phyloP scores from a whole-genome alignment of 2,888 invertebrate species.

The Drosophila aldrichi region DNA sequence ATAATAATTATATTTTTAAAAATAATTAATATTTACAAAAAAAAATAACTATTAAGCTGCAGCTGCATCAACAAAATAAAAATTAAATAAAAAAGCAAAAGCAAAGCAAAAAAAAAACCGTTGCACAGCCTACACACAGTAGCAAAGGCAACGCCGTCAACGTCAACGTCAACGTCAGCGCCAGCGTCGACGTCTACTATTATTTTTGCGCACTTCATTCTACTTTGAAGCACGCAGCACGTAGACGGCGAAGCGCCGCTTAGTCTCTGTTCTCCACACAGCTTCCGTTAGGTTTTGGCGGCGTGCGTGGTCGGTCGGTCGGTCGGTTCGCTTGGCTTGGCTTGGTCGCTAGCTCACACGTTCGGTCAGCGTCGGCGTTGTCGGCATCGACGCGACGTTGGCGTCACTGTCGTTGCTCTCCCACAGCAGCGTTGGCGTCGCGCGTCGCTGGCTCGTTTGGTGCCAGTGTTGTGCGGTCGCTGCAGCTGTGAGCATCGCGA shows the following conservation, averaged over 20 bases:
- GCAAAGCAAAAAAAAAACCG: constrained; percentile 10
- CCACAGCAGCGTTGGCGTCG: constrained; percentile 47
- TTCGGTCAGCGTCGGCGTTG: constrained; percentile 23
- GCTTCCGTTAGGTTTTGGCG: constrained; percentile 64
- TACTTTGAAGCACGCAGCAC: constrained; percentile 28
- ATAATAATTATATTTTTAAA: not conserved
- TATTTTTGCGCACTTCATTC: constrained; percentile 68
- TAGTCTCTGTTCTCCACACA: constrained; percentile 56
- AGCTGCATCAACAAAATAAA: constrained; percentile 15
- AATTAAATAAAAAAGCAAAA: not conserved
- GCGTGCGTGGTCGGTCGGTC: constrained; percentile 48
- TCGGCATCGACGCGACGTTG: constrained; percentile 13
- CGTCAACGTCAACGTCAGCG: not conserved
- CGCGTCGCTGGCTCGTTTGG: constrained; percentile 52
- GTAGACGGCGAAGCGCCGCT: constrained; percentile 51
- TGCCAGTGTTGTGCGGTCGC: constrained; percentile 72
- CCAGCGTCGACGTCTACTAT: constrained; percentile 42
- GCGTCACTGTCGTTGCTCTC: constrained; percentile 45
- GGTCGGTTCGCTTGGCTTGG: constrained; percentile 27
- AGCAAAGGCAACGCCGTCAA: not conserved
- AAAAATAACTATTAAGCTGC: constrained; percentile 20
- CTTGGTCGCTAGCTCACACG: constrained; percentile 26
- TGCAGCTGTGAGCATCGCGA: constrained; percentile 76
- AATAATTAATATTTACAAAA: not conserved
- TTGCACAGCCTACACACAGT: constrained; percentile 41